These are phyloP conservation scores for Coreoperca whiteheadi DNA, from an alignment of 2,113 vertebrate species.

Conservation along the genomic window DNA sequence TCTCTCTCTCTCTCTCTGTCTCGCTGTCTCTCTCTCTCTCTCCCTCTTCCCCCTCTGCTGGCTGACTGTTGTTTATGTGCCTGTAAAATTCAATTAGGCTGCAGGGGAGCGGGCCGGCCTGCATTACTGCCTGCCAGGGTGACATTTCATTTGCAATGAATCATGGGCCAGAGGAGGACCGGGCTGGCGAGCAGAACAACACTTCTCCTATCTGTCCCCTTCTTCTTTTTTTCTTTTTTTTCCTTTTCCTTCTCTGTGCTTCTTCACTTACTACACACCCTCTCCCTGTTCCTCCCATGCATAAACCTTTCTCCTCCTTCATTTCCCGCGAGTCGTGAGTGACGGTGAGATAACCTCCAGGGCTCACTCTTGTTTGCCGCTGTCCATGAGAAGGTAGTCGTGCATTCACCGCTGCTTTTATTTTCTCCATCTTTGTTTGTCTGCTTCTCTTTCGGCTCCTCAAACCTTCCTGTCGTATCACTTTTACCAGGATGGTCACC, in stretches of 20 bases:
- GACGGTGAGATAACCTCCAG: conserved; percentile 11
- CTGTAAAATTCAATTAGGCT: conserved; percentile 84
- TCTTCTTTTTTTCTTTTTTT: conserved; percentile 4
- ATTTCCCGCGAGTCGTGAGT: conserved; percentile 19
- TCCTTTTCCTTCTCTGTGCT: background rate
- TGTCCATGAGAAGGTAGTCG: conserved; percentile 1
- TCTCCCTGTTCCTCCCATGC: conserved; percentile 4
- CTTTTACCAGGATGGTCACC: background rate
- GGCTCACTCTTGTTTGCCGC: conserved; percentile 39
- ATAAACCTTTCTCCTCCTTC: conserved; percentile 26
- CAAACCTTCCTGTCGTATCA: background rate
- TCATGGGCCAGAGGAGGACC: conserved; percentile 78
- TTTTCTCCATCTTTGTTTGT: background rate
- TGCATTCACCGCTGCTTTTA: background rate
- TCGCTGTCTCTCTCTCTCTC: conserved; percentile 11
- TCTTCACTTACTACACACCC: conserved; percentile 41
- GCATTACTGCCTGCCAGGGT: conserved; percentile 83
- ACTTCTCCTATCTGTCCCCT: conserved; percentile 60
- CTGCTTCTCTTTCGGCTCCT: background rate
- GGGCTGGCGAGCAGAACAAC: conserved; percentile 55
- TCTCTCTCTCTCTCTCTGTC: conserved; percentile 24
- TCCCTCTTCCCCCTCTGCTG: conserved; percentile 41
- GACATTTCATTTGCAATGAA: conserved; percentile 88
- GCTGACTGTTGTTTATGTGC: conserved; percentile 83
- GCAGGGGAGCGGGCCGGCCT: conserved; percentile 72